A percentile compares a stretch with the other conserved stretches of the same genome.
Conservation (phyloP, 2,113 vertebrate genomes). For the Empidonax alnorum region DNA sequence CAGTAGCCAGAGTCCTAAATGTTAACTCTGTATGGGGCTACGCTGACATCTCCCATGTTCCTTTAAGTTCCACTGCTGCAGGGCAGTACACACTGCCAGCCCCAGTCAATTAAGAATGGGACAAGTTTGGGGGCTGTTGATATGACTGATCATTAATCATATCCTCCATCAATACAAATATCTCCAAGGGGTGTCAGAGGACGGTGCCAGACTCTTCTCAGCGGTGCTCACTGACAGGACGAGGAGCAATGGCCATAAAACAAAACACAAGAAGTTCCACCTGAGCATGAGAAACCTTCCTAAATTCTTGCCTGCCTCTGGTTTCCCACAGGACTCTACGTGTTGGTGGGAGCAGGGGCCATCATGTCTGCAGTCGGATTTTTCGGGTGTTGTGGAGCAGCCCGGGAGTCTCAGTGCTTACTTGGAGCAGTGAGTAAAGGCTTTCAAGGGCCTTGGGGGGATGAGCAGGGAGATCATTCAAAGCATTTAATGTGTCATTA, state of each 20-base stretch:
- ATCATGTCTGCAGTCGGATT: slow-evolving; percentile 94
- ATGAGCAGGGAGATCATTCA: neutral
- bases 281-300: neutral
- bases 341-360: slow-evolving; percentile 89
- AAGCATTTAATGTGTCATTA: neutral
- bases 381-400: slow-evolving; percentile 95
- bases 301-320: neutral
- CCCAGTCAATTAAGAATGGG: neutral
- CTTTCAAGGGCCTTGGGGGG: neutral
- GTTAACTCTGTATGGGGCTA: neutral
- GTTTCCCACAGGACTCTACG: slow-evolving; percentile 86
- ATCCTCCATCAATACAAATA: no score
- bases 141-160: no score
- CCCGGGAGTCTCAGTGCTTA: slow-evolving; percentile 93
- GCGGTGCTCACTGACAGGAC: no score
- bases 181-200: no score
- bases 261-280: no score
- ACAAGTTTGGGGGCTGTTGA: no score
- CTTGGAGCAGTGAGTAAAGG: slow-evolving; percentile 89
- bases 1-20: neutral
- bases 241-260: no score
- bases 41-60: neutral
- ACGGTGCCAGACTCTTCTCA: no score
- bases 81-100: neutral
- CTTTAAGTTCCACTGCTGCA: neutral